Evolutionary conservation across 2,888 invertebrate species (phyloP).

Genomic region (Lochmaea crataegi): DNA sequence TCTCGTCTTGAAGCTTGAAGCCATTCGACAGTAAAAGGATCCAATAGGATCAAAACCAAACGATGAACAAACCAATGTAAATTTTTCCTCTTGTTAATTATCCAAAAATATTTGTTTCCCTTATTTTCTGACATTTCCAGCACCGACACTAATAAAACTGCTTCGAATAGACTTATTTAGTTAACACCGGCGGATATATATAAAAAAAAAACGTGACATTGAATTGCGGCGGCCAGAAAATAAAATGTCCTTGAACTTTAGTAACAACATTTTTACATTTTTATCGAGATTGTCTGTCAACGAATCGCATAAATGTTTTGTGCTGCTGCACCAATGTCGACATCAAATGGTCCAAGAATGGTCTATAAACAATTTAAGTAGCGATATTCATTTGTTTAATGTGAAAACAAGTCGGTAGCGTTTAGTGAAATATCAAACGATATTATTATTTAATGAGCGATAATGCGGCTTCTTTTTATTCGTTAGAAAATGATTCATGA

Average conservation of each 20-base stretch:
- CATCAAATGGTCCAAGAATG: conserved; percentile 55
- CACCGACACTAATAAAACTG: too few relatives aligned
- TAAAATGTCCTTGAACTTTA: conserved; percentile 43
- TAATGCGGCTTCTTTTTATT: neutral
- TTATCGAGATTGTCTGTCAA: conserved; percentile 55
- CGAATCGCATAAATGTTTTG: conserved; percentile 55
- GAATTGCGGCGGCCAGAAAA: conserved; percentile 35
- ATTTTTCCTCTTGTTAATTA: too few relatives aligned
- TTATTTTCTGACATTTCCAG: too few relatives aligned
- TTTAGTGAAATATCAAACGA: conserved; percentile 18
- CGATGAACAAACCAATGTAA: too few relatives aligned
- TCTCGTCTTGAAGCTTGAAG: too few relatives aligned
- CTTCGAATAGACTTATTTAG: conserved; percentile 28
- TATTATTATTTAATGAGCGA: neutral
- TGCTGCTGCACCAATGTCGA: conserved; percentile 56
- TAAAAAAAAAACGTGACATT: conserved; percentile 37
- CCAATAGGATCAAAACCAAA: too few relatives aligned
- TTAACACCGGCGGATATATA: conserved; percentile 20
- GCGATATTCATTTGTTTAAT: conserved; percentile 58
- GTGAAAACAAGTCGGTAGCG: conserved; percentile 43
- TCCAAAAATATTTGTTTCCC: too few relatives aligned
- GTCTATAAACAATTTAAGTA: conserved; percentile 57
- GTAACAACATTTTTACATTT: conserved; percentile 48
- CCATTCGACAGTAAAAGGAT: too few relatives aligned
- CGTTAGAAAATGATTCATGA: neutral